Percentiles rank a stretch among this genome's conserved stretches.
Conservation (phyloP, 1,140 invertebrate genomes). For the Trachelipus rathkii region DNA sequence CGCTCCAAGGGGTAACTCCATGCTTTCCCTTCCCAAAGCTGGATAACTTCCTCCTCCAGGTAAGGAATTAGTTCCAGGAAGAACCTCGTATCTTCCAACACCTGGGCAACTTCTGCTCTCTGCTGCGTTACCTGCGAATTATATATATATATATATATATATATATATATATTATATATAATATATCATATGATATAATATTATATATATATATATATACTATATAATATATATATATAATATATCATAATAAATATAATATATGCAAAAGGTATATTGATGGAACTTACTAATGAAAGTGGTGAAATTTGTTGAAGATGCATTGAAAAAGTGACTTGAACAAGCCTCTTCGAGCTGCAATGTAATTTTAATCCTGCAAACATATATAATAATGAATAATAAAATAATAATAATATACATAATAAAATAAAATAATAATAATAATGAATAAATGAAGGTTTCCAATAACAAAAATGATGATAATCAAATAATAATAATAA, state of each 20-base stretch:
- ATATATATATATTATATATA: slow-evolving; percentile 3
- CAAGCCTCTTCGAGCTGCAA: slow-evolving; percentile 43
- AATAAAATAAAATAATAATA: no score
- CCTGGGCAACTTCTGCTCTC: slow-evolving; percentile 28
- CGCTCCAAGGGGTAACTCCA: not conserved
- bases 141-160: not conserved
- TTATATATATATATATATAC: no score
- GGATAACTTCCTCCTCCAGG: not conserved
- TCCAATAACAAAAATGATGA: no score
- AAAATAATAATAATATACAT: no score
- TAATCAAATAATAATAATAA: no score
- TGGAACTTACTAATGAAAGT: slow-evolving; percentile 48
- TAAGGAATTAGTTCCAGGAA: not conserved
- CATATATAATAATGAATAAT: slow-evolving; percentile 9
- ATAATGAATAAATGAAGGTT: no score
- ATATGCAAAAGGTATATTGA: no score
- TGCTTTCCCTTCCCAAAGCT: not conserved
- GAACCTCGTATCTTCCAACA: slow-evolving; percentile 29
- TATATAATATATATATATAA: no score
- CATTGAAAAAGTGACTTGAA: slow-evolving; percentile 40
- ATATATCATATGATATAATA: no score
- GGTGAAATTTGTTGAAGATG: slow-evolving; percentile 36
- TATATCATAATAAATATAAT: no score
- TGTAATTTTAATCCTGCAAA: slow-evolving; percentile 28
- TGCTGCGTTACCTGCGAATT: not conserved